phyloP scores from a whole-genome alignment of 2,888 invertebrate species.

The Epinotia nisella region DNA sequence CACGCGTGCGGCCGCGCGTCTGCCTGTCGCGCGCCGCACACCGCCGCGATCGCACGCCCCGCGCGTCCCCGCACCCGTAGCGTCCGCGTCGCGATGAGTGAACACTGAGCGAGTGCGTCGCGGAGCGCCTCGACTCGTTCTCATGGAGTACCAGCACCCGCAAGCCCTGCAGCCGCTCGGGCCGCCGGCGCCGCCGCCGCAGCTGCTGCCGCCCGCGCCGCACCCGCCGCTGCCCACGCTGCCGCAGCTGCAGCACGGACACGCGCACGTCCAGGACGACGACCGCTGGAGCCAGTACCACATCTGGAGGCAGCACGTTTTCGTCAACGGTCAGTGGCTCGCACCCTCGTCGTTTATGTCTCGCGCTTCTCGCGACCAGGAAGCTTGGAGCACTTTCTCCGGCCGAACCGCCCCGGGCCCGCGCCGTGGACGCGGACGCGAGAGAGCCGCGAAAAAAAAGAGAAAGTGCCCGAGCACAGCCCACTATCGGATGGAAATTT shows the following conservation, averaged over 20 bases:
- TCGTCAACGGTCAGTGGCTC: constrained; percentile 88
- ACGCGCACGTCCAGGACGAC: constrained; percentile 85
- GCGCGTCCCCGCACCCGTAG: constrained; percentile 50
- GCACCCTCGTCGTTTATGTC: constrained; percentile 54
- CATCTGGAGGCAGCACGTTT: constrained; percentile 92
- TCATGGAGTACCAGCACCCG: constrained; percentile 82
- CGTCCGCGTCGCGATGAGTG: constrained; percentile 76
- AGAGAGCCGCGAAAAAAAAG: constrained; percentile 64
- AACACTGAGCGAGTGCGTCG: constrained; percentile 68
- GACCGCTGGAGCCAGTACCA: constrained; percentile 91
- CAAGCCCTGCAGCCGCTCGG: constrained; percentile 84
- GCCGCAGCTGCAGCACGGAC: constrained; percentile 86
- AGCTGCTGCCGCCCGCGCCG: constrained; percentile 84
- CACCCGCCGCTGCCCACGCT: constrained; percentile 86
- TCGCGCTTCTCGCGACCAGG: constrained; percentile 49
- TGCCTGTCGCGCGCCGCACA: constrained; percentile 54
- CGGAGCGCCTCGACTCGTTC: constrained; percentile 59
- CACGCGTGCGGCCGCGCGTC: constrained; percentile 54
- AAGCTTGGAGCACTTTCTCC: constrained; percentile 41
- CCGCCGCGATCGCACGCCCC: constrained; percentile 54
- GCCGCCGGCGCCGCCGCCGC: constrained; percentile 87
- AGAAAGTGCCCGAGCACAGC: constrained; percentile 74
- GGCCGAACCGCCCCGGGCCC: constrained; percentile 52
- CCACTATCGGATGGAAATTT: constrained; percentile 67
- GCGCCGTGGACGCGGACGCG: constrained; percentile 48